Evolutionary conservation across 2,113 vertebrate species (phyloP), one percentile per base, ranked within the genome.

Genomic region (Grammomys surdaster): DNA sequence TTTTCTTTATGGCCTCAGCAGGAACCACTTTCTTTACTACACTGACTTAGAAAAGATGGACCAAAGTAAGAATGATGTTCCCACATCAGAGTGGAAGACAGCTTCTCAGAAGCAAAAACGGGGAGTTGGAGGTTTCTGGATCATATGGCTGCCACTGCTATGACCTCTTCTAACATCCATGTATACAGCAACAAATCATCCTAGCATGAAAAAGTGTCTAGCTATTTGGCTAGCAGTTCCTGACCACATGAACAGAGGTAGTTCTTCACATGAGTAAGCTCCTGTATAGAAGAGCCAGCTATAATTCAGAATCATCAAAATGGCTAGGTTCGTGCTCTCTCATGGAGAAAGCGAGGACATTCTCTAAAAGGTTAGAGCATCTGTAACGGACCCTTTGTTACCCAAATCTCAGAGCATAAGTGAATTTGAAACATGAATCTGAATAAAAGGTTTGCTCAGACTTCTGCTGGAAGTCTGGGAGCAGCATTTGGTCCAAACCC

Each of bases 401-500:
- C 48, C 80, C 73, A 96, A 89, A 28, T 28, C 51, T 95, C 63
- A 54, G 56, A 3, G 51, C 0, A 26, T 89, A 95, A 97, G 94
- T 51, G 85, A 95, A 93, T 56, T 97, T 86, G 56, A 94, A 97
- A 86, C 82, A 90, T 86, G 31, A n/a, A 43, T 91, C 90, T 93
- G 48, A 40, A 24, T 96, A 96, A 95, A 97, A 98, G 95, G 67
- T 65, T 88, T 88, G 82, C 67, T 90, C 86, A 51, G 90, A 69
- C 36, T 16, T 86, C 24, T 20, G 93, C 81, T 96, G 95, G 67
- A 84, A 78, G 91, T 78, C 84, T 98, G 73, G 72, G 91, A 54
- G 56, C 51, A 95, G 88, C 43, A 48, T 89, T 93, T 94, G 84
- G 81, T 77, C 97, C 75, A 96, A 93, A 98, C 80, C 96, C 94